phyloP scores from a whole-genome alignment of 2,888 invertebrate species.

The Autographa gamma region DNA sequence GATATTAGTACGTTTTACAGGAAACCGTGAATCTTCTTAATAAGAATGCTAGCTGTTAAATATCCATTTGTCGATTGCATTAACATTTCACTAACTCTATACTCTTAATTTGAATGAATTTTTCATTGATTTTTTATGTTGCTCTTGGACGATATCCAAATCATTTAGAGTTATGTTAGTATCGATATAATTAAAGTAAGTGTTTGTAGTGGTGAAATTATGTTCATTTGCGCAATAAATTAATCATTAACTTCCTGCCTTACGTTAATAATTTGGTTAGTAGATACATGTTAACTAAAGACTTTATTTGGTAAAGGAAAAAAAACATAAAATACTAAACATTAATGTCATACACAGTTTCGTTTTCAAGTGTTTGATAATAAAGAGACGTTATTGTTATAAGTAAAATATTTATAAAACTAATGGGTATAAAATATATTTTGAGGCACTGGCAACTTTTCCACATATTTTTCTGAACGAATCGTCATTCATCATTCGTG shows the following conservation, averaged over 20 bases:
- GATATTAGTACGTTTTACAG: conserved; percentile 17
- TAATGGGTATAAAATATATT: not conserved
- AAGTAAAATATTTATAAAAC: not conserved
- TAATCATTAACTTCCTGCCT: too few relatives aligned
- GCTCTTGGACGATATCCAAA: conserved; percentile 49
- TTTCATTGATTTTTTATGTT: conserved; percentile 24
- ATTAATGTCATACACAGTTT: not conserved
- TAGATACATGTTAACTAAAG: not conserved
- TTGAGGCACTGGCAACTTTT: conserved; percentile 13
- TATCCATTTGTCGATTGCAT: conserved; percentile 10
- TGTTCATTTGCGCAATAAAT: not conserved
- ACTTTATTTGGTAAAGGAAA: not conserved
- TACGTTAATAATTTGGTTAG: too few relatives aligned
- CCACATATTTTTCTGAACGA: not conserved
- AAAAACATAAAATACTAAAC: too few relatives aligned
- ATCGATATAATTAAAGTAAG: not conserved
- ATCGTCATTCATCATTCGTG: conserved; percentile 2
- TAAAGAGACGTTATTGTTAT: not conserved
- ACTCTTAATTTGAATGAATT: conserved; percentile 12
- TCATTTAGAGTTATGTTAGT: conserved; percentile 16
- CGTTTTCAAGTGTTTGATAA: not conserved
- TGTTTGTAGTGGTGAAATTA: conserved; percentile 5
- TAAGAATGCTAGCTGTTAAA: conserved; percentile 18
- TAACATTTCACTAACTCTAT: conserved; percentile 12
- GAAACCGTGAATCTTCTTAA: conserved; percentile 14